phyloP scores from a whole-genome alignment of 2,797 vertebrate species.

The Bradypodion pumilum region DNA sequence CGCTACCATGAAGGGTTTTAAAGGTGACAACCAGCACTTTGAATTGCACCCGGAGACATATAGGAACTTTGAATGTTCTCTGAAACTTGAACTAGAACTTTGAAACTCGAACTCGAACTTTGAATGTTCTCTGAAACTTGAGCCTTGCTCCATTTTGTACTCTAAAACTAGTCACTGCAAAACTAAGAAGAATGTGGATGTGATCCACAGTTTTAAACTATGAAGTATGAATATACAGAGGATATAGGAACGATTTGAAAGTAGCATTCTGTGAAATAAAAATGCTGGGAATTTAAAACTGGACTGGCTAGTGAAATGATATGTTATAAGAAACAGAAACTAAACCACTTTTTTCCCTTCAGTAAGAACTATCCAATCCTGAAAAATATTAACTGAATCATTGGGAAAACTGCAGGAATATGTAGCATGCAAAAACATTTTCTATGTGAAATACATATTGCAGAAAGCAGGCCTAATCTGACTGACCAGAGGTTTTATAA shows the following conservation, averaged over 20 bases:
- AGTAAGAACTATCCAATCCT: background rate
- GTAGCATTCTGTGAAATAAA: slow-evolving; percentile 18
- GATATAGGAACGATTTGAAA: background rate
- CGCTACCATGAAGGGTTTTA: no score
- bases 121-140: background rate
- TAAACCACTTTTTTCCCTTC: slow-evolving; percentile 24
- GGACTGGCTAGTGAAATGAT: background rate
- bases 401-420: background rate
- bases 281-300: slow-evolving; percentile 5
- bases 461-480: slow-evolving; percentile 16
- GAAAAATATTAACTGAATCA: background rate
- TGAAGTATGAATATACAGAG: background rate
- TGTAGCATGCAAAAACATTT: slow-evolving; percentile 9
- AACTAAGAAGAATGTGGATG: slow-evolving; percentile 24
- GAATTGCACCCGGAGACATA: no score
- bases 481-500: background rate
- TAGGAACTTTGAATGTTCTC: no score
- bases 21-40: no score
- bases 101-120: no score
- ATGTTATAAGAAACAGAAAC: background rate
- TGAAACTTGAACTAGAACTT: no score
- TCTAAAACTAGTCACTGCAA: slow-evolving; percentile 15
- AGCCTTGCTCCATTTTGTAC: background rate
- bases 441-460: background rate
- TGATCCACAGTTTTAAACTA: slow-evolving; percentile 1